Evolutionary conservation across 2,797 vertebrate species (phyloP).

Genomic region (Myotis daubentonii): DNA sequence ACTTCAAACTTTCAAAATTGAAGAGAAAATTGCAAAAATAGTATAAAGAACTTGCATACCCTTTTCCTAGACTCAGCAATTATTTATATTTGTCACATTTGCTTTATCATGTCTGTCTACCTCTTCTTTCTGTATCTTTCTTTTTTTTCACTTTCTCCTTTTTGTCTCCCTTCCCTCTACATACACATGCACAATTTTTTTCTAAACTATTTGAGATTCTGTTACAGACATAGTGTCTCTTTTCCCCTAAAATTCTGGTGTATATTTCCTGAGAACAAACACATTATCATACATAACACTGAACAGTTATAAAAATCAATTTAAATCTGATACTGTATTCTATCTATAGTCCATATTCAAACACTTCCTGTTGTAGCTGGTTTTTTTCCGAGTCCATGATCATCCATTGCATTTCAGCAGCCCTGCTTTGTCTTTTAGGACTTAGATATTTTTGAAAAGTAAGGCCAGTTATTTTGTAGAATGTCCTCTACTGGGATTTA

Average conservation of each 20-base stretch:
- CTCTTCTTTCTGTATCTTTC: background rate
- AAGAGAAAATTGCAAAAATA: conserved; percentile 6
- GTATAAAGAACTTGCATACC: background rate
- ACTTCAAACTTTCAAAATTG: background rate
- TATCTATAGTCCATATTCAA: background rate
- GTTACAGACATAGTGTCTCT: background rate
- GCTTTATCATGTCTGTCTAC: conserved; percentile 29
- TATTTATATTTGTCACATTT: conserved; percentile 39
- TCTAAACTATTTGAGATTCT: background rate
- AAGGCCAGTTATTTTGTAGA: conserved; percentile 31
- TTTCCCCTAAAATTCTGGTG: conserved; percentile 40
- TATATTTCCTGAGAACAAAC: conserved; percentile 42
- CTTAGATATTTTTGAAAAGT: conserved; percentile 8
- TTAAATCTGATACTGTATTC: background rate
- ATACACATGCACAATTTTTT: background rate
- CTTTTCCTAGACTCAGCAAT: background rate
- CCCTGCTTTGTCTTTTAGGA: conserved; percentile 24
- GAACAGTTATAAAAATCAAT: background rate
- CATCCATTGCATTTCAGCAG: background rate
- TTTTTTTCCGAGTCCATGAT: background rate
- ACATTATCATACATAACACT: background rate
- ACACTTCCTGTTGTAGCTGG: background rate
- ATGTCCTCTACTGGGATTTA: background rate
- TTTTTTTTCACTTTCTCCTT: background rate
- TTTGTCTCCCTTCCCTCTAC: background rate